Base-by-base conservation (phyloP, 2,113 vertebrate genomes). In the Tetrax tetrax region DNA sequence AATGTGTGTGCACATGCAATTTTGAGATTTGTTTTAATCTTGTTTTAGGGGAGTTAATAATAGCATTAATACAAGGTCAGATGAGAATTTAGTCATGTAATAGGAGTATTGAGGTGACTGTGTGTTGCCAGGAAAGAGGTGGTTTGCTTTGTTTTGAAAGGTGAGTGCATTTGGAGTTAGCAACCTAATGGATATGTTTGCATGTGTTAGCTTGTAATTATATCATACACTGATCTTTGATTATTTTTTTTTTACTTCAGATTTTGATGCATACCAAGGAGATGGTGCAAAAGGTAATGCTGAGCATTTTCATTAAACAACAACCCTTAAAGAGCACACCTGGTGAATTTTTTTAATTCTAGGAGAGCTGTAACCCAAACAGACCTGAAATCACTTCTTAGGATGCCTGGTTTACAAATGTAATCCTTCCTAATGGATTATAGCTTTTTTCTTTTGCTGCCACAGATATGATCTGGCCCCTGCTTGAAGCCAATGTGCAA, bases 231-330 rank as follows among this genome's bases (percentile, higher is more conserved):
- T 97, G 97, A 98, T 97, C 68, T 96, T 96, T 85, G 65, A 75
- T 96, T 96, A 4, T 81, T 86, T 56, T 91, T 90, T 94, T 95
- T 95, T 95, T 75, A 65, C 97, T 96, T 96, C 97, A 99, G 99
- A 99, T 99, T 98, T 98, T 99, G 97, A 99, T 99, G 98, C 99
- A 99, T 98, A 99, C 99, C 35, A 99, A 99, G 97, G 99, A 99
- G 98, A 97, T 99, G 99, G 99, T 99, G 84, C 99, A 99, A 98
- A 99, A 99, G 99, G 99, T 99, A 98, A 98, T 96, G 94, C 81
- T 96, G 93, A 96, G 70, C 93, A 86, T 97, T 97, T 97, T 96
- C 83, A 95, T 98, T 97, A 90, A 97, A 97, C 92, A 97, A 71
- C 65, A 89, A 89, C 91, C 95, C 72, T 97, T 97, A 97, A 95